Percentiles rank a stretch among this genome's conserved stretches.
Conservation (phyloP, 2,888 invertebrate species). For the Acanthococcus lagerstroemiae region DNA sequence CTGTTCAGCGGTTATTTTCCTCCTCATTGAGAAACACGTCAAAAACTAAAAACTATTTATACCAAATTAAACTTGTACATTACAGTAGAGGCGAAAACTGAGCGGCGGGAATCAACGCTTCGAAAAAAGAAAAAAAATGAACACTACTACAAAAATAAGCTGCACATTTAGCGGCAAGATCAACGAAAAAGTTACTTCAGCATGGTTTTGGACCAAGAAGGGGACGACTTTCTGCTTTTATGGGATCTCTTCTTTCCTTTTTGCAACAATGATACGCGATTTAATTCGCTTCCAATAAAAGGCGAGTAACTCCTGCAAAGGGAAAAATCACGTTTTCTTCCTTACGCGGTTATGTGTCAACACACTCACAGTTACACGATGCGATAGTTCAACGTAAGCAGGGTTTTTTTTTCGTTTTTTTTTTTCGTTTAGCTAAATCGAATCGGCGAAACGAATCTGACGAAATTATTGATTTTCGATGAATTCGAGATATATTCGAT, state of each 20-base stretch:
- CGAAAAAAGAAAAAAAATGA: neutral
- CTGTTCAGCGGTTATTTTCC: no score
- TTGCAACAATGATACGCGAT: conserved; percentile 1
- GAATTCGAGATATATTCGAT: no score
- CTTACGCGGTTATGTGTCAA: no score
- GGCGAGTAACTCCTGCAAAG: conserved; percentile 9
- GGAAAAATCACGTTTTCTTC: neutral
- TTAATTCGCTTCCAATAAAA: conserved; percentile 1
- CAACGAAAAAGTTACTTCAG: conserved; percentile 15
- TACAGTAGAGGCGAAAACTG: no score
- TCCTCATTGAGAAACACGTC: no score
- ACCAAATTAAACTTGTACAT: no score
- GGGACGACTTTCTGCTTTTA: conserved; percentile 21
- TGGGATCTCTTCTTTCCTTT: conserved; percentile 1
- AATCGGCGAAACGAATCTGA: no score
- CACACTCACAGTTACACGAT: no score
- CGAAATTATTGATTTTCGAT: no score
- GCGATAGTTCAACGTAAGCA: no score
- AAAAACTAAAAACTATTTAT: no score
- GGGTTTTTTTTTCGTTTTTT: conserved; percentile 2
- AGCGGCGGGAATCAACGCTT: no score
- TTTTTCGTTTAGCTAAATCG: neutral
- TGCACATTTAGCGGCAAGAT: neutral
- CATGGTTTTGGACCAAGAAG: conserved; percentile 13
- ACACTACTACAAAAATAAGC: neutral